These are phyloP conservation scores for Distichodus sexfasciatus DNA, from an alignment of 2,797 vertebrate species.

Conservation along the genomic window DNA sequence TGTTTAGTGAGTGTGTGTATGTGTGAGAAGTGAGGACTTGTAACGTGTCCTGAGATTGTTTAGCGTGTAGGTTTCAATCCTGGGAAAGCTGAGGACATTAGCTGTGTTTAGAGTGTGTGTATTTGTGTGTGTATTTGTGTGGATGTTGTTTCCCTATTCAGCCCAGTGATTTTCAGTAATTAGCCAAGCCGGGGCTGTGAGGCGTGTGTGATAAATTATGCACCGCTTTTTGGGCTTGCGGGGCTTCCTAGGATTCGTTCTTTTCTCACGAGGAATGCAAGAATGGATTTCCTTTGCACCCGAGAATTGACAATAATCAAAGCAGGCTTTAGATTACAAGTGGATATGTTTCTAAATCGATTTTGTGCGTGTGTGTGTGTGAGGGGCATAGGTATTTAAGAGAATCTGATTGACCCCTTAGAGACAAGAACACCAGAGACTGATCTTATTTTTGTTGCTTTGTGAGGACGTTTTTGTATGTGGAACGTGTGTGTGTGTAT, in stretches of 20 bases:
- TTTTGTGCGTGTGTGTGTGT: constrained; percentile 4
- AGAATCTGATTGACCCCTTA: too few relatives aligned
- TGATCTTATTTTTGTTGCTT: too few relatives aligned
- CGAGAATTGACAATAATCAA: not conserved
- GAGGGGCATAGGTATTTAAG: not conserved
- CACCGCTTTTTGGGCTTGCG: not conserved
- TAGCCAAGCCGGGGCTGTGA: not conserved
- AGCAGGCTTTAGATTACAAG: not conserved
- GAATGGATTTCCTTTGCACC: not conserved
- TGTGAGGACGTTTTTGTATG: too few relatives aligned
- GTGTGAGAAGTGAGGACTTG: too few relatives aligned
- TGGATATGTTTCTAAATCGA: not conserved
- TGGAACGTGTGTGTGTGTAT: too few relatives aligned
- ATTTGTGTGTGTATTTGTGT: not conserved
- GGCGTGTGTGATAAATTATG: not conserved
- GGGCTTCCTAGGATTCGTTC: not conserved
- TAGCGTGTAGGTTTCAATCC: not conserved
- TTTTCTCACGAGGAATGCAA: not conserved
- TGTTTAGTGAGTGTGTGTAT: too few relatives aligned
- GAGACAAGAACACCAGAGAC: too few relatives aligned
- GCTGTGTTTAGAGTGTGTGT: too few relatives aligned
- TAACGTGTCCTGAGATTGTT: too few relatives aligned
- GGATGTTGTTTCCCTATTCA: not conserved
- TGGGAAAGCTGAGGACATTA: too few relatives aligned
- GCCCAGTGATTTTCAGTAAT: not conserved